Evolutionary conservation across 1,140 invertebrate genomes (phyloP).

Genomic region (Drosophila kepulauana): DNA sequence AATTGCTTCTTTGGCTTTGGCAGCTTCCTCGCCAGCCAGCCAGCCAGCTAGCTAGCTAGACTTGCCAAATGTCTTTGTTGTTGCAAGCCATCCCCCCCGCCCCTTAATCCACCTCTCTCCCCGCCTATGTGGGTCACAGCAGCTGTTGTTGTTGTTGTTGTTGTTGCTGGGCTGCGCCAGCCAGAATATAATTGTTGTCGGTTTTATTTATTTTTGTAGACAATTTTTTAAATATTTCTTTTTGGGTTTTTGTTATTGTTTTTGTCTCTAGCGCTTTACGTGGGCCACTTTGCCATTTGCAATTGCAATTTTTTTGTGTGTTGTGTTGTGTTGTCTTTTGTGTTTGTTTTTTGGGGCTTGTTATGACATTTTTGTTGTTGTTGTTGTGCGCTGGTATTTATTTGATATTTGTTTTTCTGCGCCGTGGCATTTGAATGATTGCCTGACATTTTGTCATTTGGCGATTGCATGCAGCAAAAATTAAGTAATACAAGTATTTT

Average conservation of each 20-base stretch:
- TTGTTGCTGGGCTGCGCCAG: conserved; percentile 39
- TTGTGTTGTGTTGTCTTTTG: conserved; percentile 19
- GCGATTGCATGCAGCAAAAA: conserved; percentile 12
- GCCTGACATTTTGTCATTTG: conserved; percentile 62
- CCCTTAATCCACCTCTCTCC: not conserved
- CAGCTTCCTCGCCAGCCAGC: conserved; percentile 24
- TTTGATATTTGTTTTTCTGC: conserved; percentile 39
- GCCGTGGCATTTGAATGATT: conserved; percentile 70
- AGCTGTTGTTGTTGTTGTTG: conserved; percentile 8
- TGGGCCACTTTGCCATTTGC: conserved; percentile 60
- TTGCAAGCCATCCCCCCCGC: not conserved
- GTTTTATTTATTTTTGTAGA: conserved; percentile 34
- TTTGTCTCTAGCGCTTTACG: conserved; percentile 28
- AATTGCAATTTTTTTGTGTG: conserved; percentile 49
- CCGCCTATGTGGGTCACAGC: conserved; percentile 54
- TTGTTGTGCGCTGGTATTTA: conserved; percentile 9
- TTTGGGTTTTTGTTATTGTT: conserved; percentile 28
- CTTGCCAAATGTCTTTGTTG: conserved; percentile 24
- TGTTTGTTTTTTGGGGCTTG: conserved; percentile 35
- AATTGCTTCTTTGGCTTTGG: conserved; percentile 40
- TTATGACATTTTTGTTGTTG: conserved; percentile 58
- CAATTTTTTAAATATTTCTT: conserved; percentile 27
- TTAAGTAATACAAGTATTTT: conserved; percentile 19
- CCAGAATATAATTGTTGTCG: conserved; percentile 61
- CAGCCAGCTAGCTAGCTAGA: not conserved